phyloP scores from a whole-genome alignment of 2,888 invertebrate genomes.

The Erynnis tages region DNA sequence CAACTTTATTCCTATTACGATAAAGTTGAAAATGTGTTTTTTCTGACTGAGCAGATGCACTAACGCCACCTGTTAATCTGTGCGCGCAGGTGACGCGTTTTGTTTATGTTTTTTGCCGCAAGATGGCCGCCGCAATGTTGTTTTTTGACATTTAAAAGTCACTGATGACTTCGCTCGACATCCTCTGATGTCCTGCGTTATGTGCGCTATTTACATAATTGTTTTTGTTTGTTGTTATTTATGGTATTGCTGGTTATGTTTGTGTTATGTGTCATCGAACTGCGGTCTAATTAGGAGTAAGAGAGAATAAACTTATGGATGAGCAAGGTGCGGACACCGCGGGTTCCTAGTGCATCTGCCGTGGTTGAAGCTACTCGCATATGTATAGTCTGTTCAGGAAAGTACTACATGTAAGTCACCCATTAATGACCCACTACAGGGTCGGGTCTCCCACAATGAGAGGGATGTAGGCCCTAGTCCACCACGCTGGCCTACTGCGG shows the following conservation, averaged over 20 bases:
- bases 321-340: no score
- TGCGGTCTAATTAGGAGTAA: no score
- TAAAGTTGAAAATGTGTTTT: constrained; percentile 22
- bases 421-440: no score
- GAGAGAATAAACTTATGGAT: no score
- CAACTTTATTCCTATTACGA: constrained; percentile 1
- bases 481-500: no score
- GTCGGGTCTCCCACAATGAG: no score
- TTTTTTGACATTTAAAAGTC: constrained; percentile 27
- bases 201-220: constrained; percentile 10
- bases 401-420: no score
- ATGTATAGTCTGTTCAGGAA: no score
- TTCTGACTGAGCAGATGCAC: constrained; percentile 56
- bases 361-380: no score
- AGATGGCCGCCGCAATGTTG: constrained; percentile 27
- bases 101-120: constrained; percentile 68
- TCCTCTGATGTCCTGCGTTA: constrained; percentile 12
- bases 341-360: no score
- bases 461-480: no score
- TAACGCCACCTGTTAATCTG: constrained; percentile 74
- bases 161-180: constrained; percentile 23
- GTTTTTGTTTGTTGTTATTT: constrained; percentile 14
- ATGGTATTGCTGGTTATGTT: background rate
- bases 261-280: background rate
- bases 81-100: constrained; percentile 62